Base-by-base conservation (phyloP, 2,113 vertebrate genomes). In the Haplotaxodon microlepis region DNA sequence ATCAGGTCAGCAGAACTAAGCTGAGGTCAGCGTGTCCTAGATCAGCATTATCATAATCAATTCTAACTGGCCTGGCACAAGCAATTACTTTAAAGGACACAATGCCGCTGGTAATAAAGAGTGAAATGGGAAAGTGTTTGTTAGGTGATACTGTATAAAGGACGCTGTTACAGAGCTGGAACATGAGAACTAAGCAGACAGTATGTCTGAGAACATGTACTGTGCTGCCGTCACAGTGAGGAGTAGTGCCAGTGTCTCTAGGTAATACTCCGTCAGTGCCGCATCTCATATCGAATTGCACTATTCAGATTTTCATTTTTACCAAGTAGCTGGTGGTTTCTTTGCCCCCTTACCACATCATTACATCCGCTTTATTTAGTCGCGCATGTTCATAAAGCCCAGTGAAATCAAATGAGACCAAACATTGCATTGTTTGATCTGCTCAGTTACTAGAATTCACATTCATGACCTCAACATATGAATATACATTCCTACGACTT, bases 191-290 rank as follows among this genome's bases (percentile, higher is more conserved):
- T 54, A 87, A 90, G 79, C 84, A 85, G 86, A 47, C 84, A 88
- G 88, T 82, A 91, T 90, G 92, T 93, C 88, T 93, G 93, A 92
- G 90, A 92, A 90, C 87, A 73, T 3, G 84, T 31, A 9, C 73
- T 71, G 76, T 61, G 89, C 88, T 93, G 84, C 89, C 88, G 24
- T 84, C 92, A 79, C 92, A 93, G 90, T 61, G 84, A 91, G 93
- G 61, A 89, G 82, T 7, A 81, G 24, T n/a, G 86, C 90, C 92
- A 90, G 21, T 57, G 47, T 84, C 78, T 89, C 81, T 63, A 27
- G 87, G 56, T 82, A 73, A 94, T 85, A 83, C 81, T 45, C 40
- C 78, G 14, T 56, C 73, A 86, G 89, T 87, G 69, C 81, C 47
- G n/a, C 54, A 57, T 84, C 21, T 88, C 80, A 7, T n/a, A 38